Evolutionary conservation across 1,140 invertebrate species (phyloP), one percentile per base, ranked within the genome.

Genomic region (Euwallacea similis): DNA sequence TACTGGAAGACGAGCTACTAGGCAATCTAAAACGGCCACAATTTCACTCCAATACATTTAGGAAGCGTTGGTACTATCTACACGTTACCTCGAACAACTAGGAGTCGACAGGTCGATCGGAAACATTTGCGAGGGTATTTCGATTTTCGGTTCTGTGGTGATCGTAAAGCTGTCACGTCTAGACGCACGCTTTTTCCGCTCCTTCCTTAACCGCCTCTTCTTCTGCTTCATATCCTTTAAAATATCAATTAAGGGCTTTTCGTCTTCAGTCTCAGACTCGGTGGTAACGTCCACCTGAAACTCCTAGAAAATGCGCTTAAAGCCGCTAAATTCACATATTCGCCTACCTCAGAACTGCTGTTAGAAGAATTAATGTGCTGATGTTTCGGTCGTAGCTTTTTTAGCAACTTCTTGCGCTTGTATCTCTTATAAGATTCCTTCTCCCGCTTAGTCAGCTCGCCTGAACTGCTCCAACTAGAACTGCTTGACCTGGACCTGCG

Each of bases 401-500:
- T 71, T 42, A 68, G 9, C 68, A 71, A 66, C 43, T 74, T 74
- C 60, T 56, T 69, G 41, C 41, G 63, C 53, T 73, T 74, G 53
- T 76, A 74, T 42, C 54, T 66, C 71, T 54, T 56, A 55, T 73
- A 69, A 13, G 73, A 69, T 13, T 69, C 50, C 44, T 66, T 66
- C 15, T 72, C 59, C 47, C 68, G 53, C 16, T 65, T 66, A n/a
- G 43, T 66, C 42, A 53, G 7, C 54, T 72, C 61, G 50, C 53
- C 63, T 10, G 69, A 71, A 56, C 74, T 75, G 42, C 68, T 73
- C 4, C 42, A 65, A 67, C 53, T 66, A 10, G 64, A 70, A 15
- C 67, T 71, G 13, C 60, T 69, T 15, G 73, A 71, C 16, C 70
- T 62, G 7, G 71, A 73, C 42, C 66, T 64, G 64, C 50, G 59